Conservation (phyloP, 2,888 invertebrate genomes). For the Athalia cordata region DNA sequence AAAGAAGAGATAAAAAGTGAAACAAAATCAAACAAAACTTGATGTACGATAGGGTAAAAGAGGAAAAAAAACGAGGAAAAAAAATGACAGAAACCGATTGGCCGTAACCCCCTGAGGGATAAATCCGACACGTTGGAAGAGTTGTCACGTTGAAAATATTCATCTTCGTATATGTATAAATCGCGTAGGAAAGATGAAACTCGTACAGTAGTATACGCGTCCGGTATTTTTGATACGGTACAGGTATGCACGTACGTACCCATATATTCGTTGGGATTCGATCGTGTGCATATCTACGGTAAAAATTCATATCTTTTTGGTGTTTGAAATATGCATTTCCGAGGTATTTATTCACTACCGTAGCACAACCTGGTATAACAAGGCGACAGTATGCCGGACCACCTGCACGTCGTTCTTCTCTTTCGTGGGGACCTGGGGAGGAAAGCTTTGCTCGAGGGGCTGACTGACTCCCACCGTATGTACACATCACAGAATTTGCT, state of each 20-base stretch:
- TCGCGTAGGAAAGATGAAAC: no score
- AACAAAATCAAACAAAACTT: no score
- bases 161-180: no score
- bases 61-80: neutral
- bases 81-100: neutral
- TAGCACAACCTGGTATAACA: neutral
- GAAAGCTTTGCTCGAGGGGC: no score
- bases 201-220: no score
- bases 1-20: no score
- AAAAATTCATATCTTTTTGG: neutral
- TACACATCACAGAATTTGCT: no score
- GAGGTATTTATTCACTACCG: slow-evolving; percentile 37
- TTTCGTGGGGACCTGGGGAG: no score
- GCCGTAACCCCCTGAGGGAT: neutral
- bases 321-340: slow-evolving; percentile 40
- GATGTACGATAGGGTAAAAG: no score
- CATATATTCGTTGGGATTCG: neutral
- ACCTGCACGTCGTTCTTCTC: neutral
- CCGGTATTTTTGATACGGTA: no score
- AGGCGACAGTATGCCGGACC: neutral
- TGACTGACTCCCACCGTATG: no score
- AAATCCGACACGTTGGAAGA: neutral
- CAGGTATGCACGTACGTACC: neutral
- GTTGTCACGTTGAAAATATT: neutral
- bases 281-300: no score